These are phyloP conservation scores for Proterorhinus semilunaris DNA, from an alignment of 2,113 vertebrate genomes.

Conservation along the genomic window DNA sequence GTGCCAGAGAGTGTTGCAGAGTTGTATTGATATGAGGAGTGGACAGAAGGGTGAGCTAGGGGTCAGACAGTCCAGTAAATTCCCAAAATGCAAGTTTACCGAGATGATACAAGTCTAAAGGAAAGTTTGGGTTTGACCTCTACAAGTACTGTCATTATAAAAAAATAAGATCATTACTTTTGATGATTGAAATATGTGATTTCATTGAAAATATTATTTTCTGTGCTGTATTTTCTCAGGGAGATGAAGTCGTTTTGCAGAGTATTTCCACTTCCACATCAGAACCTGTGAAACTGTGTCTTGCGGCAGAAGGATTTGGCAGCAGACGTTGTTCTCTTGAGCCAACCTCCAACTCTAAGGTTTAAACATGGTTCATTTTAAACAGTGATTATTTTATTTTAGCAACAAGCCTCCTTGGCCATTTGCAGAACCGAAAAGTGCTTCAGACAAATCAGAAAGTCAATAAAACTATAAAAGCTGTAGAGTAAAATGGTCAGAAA, in stretches of 20 bases:
- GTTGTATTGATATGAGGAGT: constrained; percentile 62
- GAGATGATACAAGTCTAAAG: constrained; percentile 49
- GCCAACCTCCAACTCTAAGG: constrained; percentile 92
- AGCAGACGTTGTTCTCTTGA: constrained; percentile 90
- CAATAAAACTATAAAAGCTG: too few relatives aligned
- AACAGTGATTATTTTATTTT: neutral
- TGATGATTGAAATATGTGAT: too few relatives aligned
- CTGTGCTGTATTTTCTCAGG: constrained; percentile 66
- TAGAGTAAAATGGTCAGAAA: too few relatives aligned
- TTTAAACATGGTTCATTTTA: constrained; percentile 49
- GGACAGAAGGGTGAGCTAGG: constrained; percentile 47
- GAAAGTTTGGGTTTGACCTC: neutral
- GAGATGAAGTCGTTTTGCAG: constrained; percentile 91
- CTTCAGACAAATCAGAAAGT: too few relatives aligned
- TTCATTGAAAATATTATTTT: neutral
- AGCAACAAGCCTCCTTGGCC: too few relatives aligned
- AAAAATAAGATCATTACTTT: too few relatives aligned
- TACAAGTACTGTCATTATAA: neutral
- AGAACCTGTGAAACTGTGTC: constrained; percentile 88
- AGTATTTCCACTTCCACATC: constrained; percentile 84
- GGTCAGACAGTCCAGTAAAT: constrained; percentile 42
- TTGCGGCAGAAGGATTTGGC: constrained; percentile 92
- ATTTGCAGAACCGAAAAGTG: too few relatives aligned
- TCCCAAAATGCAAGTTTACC: constrained; percentile 52
- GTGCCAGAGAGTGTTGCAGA: constrained; percentile 42